Evolutionary conservation across 2,113 vertebrate species (phyloP).

Genomic region (Amphilophus citrinellus): DNA sequence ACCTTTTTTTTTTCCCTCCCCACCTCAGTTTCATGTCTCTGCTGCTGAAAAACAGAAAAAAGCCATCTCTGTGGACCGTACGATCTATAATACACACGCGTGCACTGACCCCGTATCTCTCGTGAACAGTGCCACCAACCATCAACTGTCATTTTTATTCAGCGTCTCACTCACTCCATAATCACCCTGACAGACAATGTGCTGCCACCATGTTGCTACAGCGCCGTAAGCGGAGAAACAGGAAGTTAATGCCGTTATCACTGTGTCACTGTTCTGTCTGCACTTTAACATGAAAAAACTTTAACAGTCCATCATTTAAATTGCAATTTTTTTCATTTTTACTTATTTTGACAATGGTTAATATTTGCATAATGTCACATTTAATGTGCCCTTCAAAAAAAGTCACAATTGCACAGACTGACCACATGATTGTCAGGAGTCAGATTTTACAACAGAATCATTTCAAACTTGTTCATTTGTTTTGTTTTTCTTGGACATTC

Average conservation of each 20-base stretch:
- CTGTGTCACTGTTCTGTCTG: background rate
- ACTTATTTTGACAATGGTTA: background rate
- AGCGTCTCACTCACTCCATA: constrained; percentile 7
- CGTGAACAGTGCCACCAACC: constrained; percentile 38
- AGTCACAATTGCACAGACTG: background rate
- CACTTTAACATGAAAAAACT: background rate
- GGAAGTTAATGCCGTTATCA: background rate
- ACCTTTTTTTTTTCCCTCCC: background rate
- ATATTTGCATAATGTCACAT: constrained; percentile 3
- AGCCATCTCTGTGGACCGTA: constrained; percentile 40
- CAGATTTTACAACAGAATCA: background rate
- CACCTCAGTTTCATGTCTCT: constrained; percentile 67
- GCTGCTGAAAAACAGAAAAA: constrained; percentile 51
- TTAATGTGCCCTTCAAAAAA: background rate
- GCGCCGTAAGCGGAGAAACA: background rate
- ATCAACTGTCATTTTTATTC: constrained; percentile 52
- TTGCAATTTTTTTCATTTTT: background rate
- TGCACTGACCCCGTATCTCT: constrained; percentile 37
- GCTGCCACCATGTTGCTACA: constrained; percentile 1
- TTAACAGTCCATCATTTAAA: background rate
- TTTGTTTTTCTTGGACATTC: background rate
- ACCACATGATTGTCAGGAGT: background rate
- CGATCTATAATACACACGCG: constrained; percentile 23
- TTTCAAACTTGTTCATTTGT: background rate
- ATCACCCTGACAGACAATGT: constrained; percentile 22